Evolutionary conservation across 1,140 invertebrate species (phyloP).

Genomic region (Dolichoris vasculosae): DNA sequence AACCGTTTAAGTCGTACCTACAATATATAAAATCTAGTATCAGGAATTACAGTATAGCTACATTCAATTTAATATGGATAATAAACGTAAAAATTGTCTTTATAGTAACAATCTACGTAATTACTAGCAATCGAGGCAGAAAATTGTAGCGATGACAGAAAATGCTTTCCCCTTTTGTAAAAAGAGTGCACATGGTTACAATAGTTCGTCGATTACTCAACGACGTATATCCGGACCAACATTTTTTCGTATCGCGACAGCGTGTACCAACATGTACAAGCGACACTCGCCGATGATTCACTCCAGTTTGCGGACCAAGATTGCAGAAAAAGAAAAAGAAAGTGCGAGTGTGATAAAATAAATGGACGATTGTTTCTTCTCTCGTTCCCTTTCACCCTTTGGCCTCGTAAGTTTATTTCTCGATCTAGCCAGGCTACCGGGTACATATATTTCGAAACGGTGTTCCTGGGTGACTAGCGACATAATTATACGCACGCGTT

Average conservation of each 20-base stretch:
- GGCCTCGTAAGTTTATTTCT: neutral
- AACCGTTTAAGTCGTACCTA: neutral
- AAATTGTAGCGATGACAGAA: neutral
- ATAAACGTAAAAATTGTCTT: neutral
- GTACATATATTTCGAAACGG: slow-evolving; percentile 26
- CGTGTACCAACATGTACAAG: neutral
- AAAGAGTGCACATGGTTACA: slow-evolving; percentile 38
- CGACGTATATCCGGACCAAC: slow-evolving; percentile 37
- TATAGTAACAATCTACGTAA: neutral
- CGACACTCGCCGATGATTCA: slow-evolving; percentile 23
- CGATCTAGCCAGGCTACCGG: neutral
- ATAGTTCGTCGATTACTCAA: slow-evolving; percentile 31
- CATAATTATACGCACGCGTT: slow-evolving; percentile 64
- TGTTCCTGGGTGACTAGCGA: slow-evolving; percentile 56
- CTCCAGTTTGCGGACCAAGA: neutral
- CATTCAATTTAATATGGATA: neutral
- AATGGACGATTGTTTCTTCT: neutral
- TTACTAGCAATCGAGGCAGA: neutral
- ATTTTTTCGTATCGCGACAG: slow-evolving; percentile 32
- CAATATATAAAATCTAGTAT: neutral
- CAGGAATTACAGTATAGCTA: neutral
- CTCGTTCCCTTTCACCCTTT: slow-evolving; percentile 14
- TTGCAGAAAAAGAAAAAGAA: neutral
- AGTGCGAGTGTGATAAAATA: neutral
- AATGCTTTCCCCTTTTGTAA: neutral